Evolutionary conservation across 2,797 vertebrate genomes (phyloP).

Genomic region (Champsocephalus esox): DNA sequence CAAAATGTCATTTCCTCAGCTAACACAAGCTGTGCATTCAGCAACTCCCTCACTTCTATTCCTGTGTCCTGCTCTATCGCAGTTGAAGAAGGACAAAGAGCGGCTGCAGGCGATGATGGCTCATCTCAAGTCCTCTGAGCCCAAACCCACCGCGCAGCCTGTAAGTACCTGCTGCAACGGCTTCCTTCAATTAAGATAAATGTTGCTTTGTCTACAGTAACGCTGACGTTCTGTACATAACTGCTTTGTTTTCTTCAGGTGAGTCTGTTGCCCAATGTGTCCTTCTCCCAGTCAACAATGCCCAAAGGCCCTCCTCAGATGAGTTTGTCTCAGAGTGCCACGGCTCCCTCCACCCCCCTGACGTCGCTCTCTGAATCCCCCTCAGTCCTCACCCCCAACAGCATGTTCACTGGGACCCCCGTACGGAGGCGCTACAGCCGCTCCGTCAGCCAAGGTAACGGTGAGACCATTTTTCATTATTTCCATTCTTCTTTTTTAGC

Average conservation of each 20-base stretch:
- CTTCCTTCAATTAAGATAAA: slow-evolving; percentile 53
- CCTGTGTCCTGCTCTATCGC: slow-evolving; percentile 47
- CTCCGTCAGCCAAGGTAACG: slow-evolving; percentile 96
- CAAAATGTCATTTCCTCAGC: slow-evolving; percentile 31
- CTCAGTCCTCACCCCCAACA: slow-evolving; percentile 93
- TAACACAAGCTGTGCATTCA: slow-evolving; percentile 47
- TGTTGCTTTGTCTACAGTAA: slow-evolving; percentile 49
- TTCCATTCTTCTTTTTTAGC: neutral
- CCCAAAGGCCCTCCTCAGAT: slow-evolving; percentile 91
- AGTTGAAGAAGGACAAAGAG: slow-evolving; percentile 99
- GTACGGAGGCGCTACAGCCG: slow-evolving; percentile 95
- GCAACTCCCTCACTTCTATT: slow-evolving; percentile 56
- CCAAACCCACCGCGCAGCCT: slow-evolving; percentile 94
- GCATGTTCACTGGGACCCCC: slow-evolving; percentile 92
- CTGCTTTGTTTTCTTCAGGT: slow-evolving; percentile 79
- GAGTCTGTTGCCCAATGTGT: slow-evolving; percentile 92
- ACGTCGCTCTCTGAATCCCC: slow-evolving; percentile 92
- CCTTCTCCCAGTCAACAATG: slow-evolving; percentile 90
- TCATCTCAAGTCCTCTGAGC: slow-evolving; percentile 97
- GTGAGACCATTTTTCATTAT: neutral
- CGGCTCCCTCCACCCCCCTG: slow-evolving; percentile 93
- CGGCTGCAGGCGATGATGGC: slow-evolving; percentile 99
- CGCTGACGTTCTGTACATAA: slow-evolving; percentile 39
- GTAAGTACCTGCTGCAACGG: slow-evolving; percentile 82
- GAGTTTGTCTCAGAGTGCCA: slow-evolving; percentile 95